Base-by-base conservation (phyloP, 2,888 invertebrate species). In the Trichacis sp. region DNA sequence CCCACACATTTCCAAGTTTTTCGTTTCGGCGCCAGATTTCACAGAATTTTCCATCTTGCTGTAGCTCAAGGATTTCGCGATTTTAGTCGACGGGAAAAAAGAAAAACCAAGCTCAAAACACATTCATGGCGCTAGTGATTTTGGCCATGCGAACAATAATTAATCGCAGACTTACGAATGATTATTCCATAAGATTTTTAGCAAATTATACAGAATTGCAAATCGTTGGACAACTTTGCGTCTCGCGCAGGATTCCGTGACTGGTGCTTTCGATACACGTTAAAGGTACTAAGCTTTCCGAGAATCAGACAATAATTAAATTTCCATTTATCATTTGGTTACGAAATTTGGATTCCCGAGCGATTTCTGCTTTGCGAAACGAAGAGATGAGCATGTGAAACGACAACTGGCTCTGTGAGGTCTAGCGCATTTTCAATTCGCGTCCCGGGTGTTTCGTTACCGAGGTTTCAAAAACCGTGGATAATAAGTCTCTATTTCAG, bases 261-360 rank as follows among this genome's bases (percentile, higher is more conserved):
- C 45, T 19, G 15, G 46, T 45, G 46, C 46, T 20, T 24, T 46
- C 24, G 14, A 46, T 46, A 46, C 8, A 19, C 17, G 12, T 20
- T 24, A 14, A 46, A 24, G 46, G 46, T 46, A 46, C 46, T 46
- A 46, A 46, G 24, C 20, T 46, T 46, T 46, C 14, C 19, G 43
- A 46, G 9, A 19, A 43, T 46, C 46, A 46, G 46, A 46, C 46
- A 46, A 46, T 46, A 46, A 46, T 29, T 3, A 46, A 24, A 46
- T 24, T 29, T 29, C 14, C 24, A 1, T 24, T 24, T 29, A 6
- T 24, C n/a, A 14, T 24, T 40, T 15, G 9, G 40, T 40, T 40
- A 6, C 40, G 15, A 15, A 12, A 40, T 40, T 40, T 3, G 14
- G 5, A 40, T 40, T 40, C 6, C 20, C 3, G n/a, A 20, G n/a